Evolutionary conservation across 30 jellyfish, hydroid and myxozoan species (phyloP), one percentile per base, ranked within the genome.

Genomic region (Nemopilema nomurai): DNA sequence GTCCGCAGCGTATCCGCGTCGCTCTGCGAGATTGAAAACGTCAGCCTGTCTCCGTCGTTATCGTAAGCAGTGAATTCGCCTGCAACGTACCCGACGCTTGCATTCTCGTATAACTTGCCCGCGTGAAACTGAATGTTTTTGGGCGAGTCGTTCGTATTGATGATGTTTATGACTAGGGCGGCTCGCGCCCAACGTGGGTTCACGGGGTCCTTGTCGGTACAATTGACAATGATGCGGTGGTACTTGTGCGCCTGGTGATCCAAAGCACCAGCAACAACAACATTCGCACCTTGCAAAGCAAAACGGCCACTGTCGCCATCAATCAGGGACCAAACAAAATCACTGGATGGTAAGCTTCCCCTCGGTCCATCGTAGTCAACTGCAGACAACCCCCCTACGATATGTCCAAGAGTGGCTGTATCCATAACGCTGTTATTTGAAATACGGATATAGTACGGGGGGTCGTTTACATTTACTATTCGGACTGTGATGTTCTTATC

Each of bases 351-450:
- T 28, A 65, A 50, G 33, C 52, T 62, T 3, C 97, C 92, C 8
- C 84, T 71, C 22, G 92, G 92, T 8, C 92, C 93, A 73, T 92
- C 98, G 53, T 76, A 62, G 67, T 92, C 98, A 19, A 92, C 53
- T 13, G 98, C 97, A 6, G 97, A 87, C 77, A 92, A 70, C 13
- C 19, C 86, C 32, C 98, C 98, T 6, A 92, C 84, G 16, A 87
- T 91, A 73, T 68, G 84, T 27, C 78, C 78, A 20, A 76, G 80
- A 1, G 90, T 69, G 0, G 97, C 89, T 21, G 92, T 80, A 66
- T 82, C 93, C 74, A 66, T 74, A 21, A 92, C 96, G 16, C 77
- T 71, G 66, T 79, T 71, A 29, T 83, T 76, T 1, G 97, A 82
- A 33, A 92, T 63, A n/a, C 86, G 87, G 24, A 92, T 83, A 16